These are phyloP conservation scores for Lepidurus arcticus DNA, from an alignment of 1,140 invertebrate genomes.

Conservation along the genomic window DNA sequence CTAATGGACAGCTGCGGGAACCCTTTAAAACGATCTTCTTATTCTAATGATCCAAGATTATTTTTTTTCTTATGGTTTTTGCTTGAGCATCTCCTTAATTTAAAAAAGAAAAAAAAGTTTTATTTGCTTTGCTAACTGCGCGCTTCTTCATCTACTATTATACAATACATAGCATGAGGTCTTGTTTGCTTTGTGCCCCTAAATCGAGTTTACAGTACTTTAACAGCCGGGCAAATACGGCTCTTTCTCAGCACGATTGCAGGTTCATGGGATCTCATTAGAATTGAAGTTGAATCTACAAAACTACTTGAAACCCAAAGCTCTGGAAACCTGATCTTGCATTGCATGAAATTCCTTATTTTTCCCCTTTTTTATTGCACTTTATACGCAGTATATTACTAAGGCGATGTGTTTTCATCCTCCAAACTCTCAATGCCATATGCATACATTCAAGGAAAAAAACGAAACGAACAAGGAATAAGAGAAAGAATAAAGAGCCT, in stretches of 20 bases:
- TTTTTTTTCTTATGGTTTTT: no score
- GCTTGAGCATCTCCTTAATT: not conserved
- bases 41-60: not conserved
- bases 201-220: not conserved
- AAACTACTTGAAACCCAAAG: not conserved
- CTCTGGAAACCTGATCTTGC: not conserved
- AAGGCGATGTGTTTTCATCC: not conserved
- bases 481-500: not conserved
- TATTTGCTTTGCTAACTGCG: no score
- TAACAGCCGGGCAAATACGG: not conserved
- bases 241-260: not conserved
- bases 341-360: not conserved
- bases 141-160: no score
- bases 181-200: not conserved
- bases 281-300: not conserved
- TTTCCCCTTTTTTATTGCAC: not conserved
- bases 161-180: no score
- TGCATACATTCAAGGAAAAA: not conserved
- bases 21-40: not conserved
- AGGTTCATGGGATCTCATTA: constrained; percentile 2
- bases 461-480: not conserved
- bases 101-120: not conserved
- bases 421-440: not conserved
- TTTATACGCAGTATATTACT: not conserved
- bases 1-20: not conserved